phyloP scores from a whole-genome alignment of 2,888 invertebrate genomes.

The Leptarthrus brevirostris region DNA sequence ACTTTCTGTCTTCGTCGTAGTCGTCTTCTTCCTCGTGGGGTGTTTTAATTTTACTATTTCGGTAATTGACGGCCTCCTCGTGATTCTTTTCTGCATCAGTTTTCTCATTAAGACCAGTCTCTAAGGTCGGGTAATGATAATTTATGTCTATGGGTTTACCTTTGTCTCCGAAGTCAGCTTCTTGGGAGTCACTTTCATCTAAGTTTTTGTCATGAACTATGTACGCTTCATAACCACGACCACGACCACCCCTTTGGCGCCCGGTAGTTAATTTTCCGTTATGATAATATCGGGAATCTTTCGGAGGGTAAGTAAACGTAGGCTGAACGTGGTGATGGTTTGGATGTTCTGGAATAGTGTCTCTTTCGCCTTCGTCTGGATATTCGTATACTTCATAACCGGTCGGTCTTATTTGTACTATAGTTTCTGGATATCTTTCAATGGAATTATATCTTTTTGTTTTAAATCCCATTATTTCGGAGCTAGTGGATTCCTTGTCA shows the following conservation, averaged over 20 bases:
- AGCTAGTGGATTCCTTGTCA: no score
- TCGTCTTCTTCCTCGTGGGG: not conserved
- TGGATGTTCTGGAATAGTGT: not conserved
- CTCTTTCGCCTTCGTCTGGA: not conserved
- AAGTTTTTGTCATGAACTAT: not conserved
- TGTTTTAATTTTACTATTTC: not conserved
- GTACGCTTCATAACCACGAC: conserved; percentile 7
- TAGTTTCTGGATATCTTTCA: not conserved
- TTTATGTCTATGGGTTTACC: not conserved
- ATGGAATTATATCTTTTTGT: not conserved
- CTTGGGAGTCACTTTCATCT: not conserved
- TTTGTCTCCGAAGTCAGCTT: not conserved
- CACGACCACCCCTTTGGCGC: not conserved
- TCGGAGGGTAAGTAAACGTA: not conserved
- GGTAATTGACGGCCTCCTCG: not conserved
- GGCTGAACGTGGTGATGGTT: not conserved
- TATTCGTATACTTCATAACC: not conserved
- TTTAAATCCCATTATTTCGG: no score
- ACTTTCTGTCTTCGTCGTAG: not conserved
- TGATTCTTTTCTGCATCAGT: conserved; percentile 5
- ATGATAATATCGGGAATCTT: not conserved
- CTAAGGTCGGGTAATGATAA: conserved; percentile 23
- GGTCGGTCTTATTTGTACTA: not conserved
- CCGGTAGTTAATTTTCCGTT: not conserved
- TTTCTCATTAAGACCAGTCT: not conserved